Conservation (phyloP, 2,888 invertebrate genomes). For the Pachliopta kotzebuea region DNA sequence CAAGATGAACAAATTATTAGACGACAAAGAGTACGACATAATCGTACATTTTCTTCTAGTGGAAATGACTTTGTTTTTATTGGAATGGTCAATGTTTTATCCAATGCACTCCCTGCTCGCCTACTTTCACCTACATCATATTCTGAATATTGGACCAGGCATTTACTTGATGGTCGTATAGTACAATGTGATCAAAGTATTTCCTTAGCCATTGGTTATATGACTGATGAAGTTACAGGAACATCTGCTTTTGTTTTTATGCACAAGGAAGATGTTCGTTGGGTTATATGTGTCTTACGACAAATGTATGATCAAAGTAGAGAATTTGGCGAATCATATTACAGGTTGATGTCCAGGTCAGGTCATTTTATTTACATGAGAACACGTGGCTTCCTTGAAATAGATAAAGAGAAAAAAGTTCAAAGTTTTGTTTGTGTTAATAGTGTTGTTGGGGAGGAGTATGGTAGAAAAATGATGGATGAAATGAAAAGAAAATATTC, state of each 20-base stretch:
- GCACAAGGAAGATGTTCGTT: slow-evolving; percentile 93
- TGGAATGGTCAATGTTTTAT: slow-evolving; percentile 86
- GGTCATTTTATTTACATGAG: slow-evolving; percentile 93
- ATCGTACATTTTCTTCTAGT: slow-evolving; percentile 74
- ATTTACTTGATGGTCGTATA: slow-evolving; percentile 93
- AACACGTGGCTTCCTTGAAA: slow-evolving; percentile 91
- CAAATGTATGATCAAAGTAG: slow-evolving; percentile 94
- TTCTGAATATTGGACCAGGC: slow-evolving; percentile 94
- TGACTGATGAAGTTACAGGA: slow-evolving; percentile 94
- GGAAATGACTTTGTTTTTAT: slow-evolving; percentile 85
- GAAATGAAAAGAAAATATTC: slow-evolving; percentile 91
- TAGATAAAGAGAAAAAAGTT: slow-evolving; percentile 87
- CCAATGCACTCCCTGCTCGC: slow-evolving; percentile 77
- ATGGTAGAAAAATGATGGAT: slow-evolving; percentile 85
- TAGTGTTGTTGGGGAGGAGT: slow-evolving; percentile 87
- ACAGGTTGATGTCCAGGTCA: slow-evolving; percentile 89
- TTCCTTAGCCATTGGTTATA: slow-evolving; percentile 92
- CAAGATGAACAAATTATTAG: slow-evolving; percentile 75
- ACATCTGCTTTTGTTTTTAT: slow-evolving; percentile 93
- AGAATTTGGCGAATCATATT: slow-evolving; percentile 92
- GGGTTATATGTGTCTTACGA: slow-evolving; percentile 92
- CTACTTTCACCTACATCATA: slow-evolving; percentile 83
- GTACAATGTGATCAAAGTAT: slow-evolving; percentile 95
- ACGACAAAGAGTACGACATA: slow-evolving; percentile 76
- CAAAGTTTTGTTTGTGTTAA: slow-evolving; percentile 94